Evolutionary conservation across 1,140 invertebrate species (phyloP).

Genomic region (Bemisia tabaci): DNA sequence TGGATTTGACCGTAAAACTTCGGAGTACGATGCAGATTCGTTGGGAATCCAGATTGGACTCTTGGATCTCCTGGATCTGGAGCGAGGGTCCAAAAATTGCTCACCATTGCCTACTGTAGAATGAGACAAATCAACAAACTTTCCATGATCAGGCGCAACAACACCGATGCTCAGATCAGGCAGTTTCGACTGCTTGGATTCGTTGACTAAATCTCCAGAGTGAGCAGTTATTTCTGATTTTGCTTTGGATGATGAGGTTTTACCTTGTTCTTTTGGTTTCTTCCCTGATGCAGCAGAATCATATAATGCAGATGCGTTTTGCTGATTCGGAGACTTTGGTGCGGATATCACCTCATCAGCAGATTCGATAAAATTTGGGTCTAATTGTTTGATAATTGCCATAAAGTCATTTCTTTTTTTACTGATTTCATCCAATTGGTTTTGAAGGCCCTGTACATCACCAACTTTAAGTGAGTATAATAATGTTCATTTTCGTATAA

Average conservation of each 20-base stretch:
- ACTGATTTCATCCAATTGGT: background rate
- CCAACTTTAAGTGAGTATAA: background rate
- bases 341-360: background rate
- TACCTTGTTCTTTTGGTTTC: background rate
- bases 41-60: slow-evolving; percentile 59
- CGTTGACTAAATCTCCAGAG: background rate
- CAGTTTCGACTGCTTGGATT: background rate
- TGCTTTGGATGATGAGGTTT: background rate
- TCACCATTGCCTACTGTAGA: background rate
- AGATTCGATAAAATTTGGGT: background rate
- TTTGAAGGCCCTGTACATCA: background rate
- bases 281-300: background rate
- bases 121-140: no score
- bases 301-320: background rate
- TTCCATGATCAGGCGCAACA: no score
- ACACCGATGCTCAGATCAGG: no score
- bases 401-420: background rate
- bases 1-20: slow-evolving; percentile 48
- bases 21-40: slow-evolving; percentile 52
- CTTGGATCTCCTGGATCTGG: slow-evolving; percentile 34
- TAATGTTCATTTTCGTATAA: background rate
- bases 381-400: background rate
- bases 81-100: background rate
- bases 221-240: background rate
- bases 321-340: background rate